Percentiles rank a stretch among this genome's conserved stretches.
Conservation (phyloP, 2,113 vertebrate species). For the Paradisaea rubra region DNA sequence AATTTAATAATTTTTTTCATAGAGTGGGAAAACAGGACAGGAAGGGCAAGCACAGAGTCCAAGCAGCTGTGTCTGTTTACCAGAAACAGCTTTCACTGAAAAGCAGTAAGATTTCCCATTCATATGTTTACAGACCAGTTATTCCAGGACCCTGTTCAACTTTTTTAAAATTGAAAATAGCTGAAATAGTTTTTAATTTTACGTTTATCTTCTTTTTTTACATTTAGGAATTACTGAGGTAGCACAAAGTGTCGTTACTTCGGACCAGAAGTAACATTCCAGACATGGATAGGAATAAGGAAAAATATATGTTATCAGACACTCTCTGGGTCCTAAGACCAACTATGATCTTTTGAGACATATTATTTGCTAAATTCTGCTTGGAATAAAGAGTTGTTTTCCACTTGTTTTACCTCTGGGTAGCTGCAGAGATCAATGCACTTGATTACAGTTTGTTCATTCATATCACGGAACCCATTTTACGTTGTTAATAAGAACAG, state of each 20-base stretch:
- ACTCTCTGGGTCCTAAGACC: not conserved
- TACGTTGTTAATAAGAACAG: slow-evolving; percentile 33
- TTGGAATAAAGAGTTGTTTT: not conserved
- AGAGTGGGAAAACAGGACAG: not conserved
- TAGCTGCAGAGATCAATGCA: slow-evolving; percentile 12
- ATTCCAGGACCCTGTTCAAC: not conserved
- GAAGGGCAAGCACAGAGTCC: not conserved
- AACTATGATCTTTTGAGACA: not conserved
- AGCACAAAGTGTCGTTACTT: not conserved
- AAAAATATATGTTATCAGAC: not conserved
- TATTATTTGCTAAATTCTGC: not conserved
- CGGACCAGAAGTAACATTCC: not conserved
- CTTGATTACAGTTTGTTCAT: slow-evolving; percentile 24
- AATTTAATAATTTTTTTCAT: not conserved
- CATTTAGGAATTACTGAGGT: not conserved
- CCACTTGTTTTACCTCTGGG: not conserved
- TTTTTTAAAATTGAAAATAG: not conserved
- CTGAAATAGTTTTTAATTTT: not conserved
- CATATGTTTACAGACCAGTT: not conserved
- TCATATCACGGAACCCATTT: slow-evolving; percentile 44
- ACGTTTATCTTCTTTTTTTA: not conserved
- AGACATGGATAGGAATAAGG: not conserved
- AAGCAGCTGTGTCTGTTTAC: not conserved
- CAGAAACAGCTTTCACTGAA: not conserved
- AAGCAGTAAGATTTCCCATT: not conserved